Percentiles rank a stretch among this genome's conserved stretches.
phyloP scores from a whole-genome alignment of 2,888 invertebrate species.

The Dione juno region DNA sequence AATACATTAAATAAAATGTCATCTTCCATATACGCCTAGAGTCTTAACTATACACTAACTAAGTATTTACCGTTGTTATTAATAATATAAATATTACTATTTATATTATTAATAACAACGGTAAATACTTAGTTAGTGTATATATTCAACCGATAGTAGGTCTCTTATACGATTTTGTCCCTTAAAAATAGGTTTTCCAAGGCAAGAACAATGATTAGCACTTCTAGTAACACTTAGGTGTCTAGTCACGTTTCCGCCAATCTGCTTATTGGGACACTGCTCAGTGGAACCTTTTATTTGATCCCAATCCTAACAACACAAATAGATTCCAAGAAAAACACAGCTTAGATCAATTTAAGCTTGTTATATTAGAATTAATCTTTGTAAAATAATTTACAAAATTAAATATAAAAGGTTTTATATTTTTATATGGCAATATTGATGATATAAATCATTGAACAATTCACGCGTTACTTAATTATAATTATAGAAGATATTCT shows the following conservation, averaged over 20 bases:
- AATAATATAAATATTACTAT: too few species aligned
- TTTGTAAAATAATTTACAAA: neutral
- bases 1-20: too few species aligned
- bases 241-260: conserved; percentile 72
- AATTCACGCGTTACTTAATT: too few species aligned
- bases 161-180: neutral
- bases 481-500: too few species aligned
- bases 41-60: too few species aligned
- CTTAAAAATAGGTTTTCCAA: conserved; percentile 50
- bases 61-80: too few species aligned
- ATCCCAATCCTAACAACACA: conserved; percentile 66
- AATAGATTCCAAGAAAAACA: conserved; percentile 72
- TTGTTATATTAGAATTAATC: conserved; percentile 1
- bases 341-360: conserved; percentile 32
- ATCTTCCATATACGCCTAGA: too few species aligned
- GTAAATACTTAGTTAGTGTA: too few species aligned
- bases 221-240: conserved; percentile 54
- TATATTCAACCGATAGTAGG: neutral
- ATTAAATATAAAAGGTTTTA: too few species aligned
- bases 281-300: conserved; percentile 71
- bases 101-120: too few species aligned
- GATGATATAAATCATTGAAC: too few species aligned
- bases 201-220: conserved; percentile 65
- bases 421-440: too few species aligned
- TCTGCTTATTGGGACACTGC: conserved; percentile 79